A percentile compares a stretch with the other conserved stretches of the same genome.
These are phyloP conservation scores for Griposia aprilina DNA, from an alignment of 2,888 invertebrate species.

Conservation along the genomic window DNA sequence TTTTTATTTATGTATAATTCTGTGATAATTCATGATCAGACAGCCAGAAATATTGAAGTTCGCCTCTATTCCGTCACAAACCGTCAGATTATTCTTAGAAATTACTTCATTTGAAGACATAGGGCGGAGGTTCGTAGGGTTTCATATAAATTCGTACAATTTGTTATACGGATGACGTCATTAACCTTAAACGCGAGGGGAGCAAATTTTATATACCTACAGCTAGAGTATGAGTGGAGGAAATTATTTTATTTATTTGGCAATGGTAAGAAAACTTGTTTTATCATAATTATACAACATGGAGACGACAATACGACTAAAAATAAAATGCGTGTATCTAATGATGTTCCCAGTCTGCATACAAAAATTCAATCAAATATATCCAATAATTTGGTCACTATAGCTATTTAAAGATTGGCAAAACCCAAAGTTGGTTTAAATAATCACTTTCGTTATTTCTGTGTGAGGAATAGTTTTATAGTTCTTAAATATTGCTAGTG, in stretches of 20 bases:
- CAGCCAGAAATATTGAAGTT: constrained; percentile 2
- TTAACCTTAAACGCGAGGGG: constrained; percentile 78
- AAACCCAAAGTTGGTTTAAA: too few species aligned
- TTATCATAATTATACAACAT: too few species aligned
- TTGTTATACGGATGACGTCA: constrained; percentile 82
- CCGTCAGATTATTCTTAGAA: constrained; percentile 80
- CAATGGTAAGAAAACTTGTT: neutral
- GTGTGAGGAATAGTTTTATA: too few species aligned
- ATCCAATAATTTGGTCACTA: neutral
- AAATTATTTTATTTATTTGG: constrained; percentile 28
- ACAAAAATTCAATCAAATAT: neutral
- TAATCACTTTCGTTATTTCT: too few species aligned
- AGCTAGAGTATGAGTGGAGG: constrained; percentile 12
- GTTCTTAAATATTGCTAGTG: neutral
- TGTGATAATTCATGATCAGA: neutral
- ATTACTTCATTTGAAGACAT: constrained; percentile 85
- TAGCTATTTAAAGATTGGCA: neutral
- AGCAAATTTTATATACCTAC: constrained; percentile 69
- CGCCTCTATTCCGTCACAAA: constrained; percentile 54
- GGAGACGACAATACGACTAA: neutral
- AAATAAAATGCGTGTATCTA: neutral
- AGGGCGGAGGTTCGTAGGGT: constrained; percentile 80
- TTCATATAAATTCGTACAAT: constrained; percentile 82
- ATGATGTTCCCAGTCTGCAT: neutral
- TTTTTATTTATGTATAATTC: too few species aligned